Conservation (phyloP, 2,113 vertebrate genomes). For the Hemibagrus wyckioides region DNA sequence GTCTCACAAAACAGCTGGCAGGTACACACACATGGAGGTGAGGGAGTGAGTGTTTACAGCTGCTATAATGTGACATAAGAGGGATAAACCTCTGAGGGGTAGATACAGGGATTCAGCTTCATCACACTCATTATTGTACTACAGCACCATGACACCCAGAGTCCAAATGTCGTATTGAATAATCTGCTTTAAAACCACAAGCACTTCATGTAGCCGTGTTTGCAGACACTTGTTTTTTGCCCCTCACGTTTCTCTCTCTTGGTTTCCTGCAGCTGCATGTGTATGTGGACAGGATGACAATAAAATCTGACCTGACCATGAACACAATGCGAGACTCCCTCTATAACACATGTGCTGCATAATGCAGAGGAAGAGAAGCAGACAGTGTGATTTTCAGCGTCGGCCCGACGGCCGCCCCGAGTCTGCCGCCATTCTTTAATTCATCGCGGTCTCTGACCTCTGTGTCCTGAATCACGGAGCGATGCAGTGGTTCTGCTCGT, state of each 20-base stretch:
- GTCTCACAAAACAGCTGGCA: background rate
- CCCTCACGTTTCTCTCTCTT: background rate
- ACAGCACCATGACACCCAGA: background rate
- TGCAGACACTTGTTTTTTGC: background rate
- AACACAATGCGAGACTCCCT: background rate
- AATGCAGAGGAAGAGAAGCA: background rate
- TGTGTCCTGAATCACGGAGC: constrained; percentile 46
- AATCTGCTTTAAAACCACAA: background rate
- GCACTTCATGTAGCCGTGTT: too few relatives aligned
- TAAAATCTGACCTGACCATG: constrained; percentile 13
- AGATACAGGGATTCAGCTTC: background rate
- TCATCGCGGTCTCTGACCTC: constrained; percentile 39
- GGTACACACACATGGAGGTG: background rate
- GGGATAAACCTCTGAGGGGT: background rate
- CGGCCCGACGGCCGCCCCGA: background rate
- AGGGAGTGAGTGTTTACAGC: background rate
- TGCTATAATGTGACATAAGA: background rate
- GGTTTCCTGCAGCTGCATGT: background rate
- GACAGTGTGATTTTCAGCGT: background rate
- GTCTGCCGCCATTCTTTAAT: constrained; percentile 16
- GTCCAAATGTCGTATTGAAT: background rate
- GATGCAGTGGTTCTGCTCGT: background rate
- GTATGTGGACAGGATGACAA: background rate
- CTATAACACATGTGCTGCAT: background rate
- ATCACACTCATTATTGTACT: background rate